These are phyloP conservation scores for Ecliptopera silaceata DNA, from an alignment of 2,888 invertebrate species.

Conservation along the genomic window DNA sequence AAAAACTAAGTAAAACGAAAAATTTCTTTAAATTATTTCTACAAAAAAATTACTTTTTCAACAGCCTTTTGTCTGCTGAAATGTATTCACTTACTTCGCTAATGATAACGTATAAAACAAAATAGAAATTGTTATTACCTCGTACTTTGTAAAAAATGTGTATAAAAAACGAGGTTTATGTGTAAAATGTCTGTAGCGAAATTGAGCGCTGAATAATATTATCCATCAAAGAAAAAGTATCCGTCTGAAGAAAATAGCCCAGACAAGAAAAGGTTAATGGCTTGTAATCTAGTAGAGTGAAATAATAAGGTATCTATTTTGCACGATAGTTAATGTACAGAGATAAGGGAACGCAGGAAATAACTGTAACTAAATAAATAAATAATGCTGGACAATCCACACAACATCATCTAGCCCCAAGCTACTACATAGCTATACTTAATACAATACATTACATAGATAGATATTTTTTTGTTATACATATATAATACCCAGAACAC, in stretches of 20 bases:
- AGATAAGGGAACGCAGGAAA: too few species aligned
- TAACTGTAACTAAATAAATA: too few species aligned
- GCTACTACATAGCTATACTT: too few species aligned
- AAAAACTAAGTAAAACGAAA: neutral
- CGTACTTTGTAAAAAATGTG: conserved; percentile 10
- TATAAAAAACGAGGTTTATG: conserved; percentile 19
- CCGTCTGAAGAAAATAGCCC: conserved; percentile 8
- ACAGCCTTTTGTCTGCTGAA: conserved; percentile 14
- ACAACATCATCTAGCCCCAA: too few species aligned
- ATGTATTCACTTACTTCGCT: conserved; percentile 11
- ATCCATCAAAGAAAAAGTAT: conserved; percentile 25
- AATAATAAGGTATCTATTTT: conserved; percentile 16
- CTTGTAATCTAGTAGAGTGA: conserved; percentile 33
- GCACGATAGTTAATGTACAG: neutral
- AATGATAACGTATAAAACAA: conserved; percentile 10
- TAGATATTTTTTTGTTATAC: too few species aligned
- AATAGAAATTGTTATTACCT: conserved; percentile 23
- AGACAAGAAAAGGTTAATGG: conserved; percentile 34
- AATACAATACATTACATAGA: too few species aligned
- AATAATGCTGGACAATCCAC: too few species aligned
- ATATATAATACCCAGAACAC: too few species aligned
- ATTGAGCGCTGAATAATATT: conserved; percentile 27
- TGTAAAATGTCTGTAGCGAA: conserved; percentile 25
- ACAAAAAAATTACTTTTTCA: conserved; percentile 3
- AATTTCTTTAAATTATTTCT: neutral